A percentile compares a stretch with the other conserved stretches of the same genome.
Evolutionary conservation across 1,140 invertebrate genomes (phyloP).

Genomic region (Muscidifurax raptorellus): DNA sequence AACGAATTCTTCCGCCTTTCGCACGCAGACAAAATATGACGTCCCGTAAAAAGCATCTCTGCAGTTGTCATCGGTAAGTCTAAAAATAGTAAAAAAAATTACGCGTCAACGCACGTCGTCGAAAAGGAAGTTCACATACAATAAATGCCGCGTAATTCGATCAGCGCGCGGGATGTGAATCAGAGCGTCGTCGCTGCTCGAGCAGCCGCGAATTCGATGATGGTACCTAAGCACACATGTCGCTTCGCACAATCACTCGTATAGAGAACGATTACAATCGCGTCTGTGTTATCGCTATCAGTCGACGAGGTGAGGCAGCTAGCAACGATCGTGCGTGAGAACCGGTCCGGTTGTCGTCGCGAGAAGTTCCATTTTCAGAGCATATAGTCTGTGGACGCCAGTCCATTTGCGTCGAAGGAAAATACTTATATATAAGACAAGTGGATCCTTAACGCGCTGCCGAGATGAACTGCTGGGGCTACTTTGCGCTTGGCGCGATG

Average conservation of each 20-base stretch:
- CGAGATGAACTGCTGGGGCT: neutral
- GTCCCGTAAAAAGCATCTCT: too few relatives aligned
- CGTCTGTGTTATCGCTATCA: neutral
- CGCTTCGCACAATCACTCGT: too few relatives aligned
- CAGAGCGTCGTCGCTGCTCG: neutral
- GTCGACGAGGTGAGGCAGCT: neutral
- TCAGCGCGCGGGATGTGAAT: neutral
- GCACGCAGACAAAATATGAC: too few relatives aligned
- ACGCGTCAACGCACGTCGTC: too few relatives aligned
- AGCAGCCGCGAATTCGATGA: neutral
- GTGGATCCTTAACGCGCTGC: neutral
- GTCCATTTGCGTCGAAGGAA: too few relatives aligned
- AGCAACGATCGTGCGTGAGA: neutral
- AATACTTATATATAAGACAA: neutral
- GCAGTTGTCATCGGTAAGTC: too few relatives aligned
- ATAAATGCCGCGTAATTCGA: neutral
- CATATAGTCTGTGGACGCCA: too few relatives aligned
- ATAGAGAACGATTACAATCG: neutral
- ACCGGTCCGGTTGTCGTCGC: too few relatives aligned
- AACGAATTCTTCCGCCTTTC: too few relatives aligned
- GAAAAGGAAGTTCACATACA: too few relatives aligned
- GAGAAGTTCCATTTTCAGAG: neutral
- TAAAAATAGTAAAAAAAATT: too few relatives aligned
- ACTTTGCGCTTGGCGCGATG: constrained; percentile 28
- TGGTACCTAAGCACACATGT: neutral